These are phyloP conservation scores for Andrena trimmerana DNA, from an alignment of 2,888 invertebrate species.

Conservation along the genomic window DNA sequence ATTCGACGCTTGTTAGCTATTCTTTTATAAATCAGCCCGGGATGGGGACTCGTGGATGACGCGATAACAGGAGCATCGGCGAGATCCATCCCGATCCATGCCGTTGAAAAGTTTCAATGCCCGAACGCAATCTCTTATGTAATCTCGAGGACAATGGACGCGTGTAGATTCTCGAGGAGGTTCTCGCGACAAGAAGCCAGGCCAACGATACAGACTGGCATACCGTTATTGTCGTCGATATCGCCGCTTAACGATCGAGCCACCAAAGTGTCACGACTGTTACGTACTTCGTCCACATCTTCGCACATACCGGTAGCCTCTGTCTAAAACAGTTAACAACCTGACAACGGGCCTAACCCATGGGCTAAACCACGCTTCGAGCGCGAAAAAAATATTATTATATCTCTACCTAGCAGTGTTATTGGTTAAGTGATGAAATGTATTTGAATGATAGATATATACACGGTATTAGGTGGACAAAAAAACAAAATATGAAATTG, in stretches of 20 bases:
- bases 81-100: conserved; percentile 28
- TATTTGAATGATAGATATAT: too few species aligned
- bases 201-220: conserved; percentile 49
- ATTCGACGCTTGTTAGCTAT: conserved; percentile 1
- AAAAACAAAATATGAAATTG: too few species aligned
- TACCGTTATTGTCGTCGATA: conserved; percentile 72
- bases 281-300: conserved; percentile 48
- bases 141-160: conserved; percentile 61
- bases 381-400: too few species aligned
- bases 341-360: conserved; percentile 13
- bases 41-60: conserved; percentile 16
- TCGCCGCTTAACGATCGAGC: conserved; percentile 67
- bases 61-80: conserved; percentile 31
- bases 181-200: conserved; percentile 39
- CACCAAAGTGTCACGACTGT: conserved; percentile 74
- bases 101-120: conserved; percentile 25
- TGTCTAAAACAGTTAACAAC: conserved; percentile 3
- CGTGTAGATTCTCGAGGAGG: conserved; percentile 33
- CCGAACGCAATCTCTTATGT: conserved; percentile 59
- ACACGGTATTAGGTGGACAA: too few species aligned
- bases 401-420: too few species aligned
- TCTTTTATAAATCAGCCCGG: conserved; percentile 10
- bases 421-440: too few species aligned
- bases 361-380: too few species aligned
- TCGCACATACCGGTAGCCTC: conserved; percentile 15